phyloP scores from a whole-genome alignment of 2,888 invertebrate species.

The Nomada hirtipes region DNA sequence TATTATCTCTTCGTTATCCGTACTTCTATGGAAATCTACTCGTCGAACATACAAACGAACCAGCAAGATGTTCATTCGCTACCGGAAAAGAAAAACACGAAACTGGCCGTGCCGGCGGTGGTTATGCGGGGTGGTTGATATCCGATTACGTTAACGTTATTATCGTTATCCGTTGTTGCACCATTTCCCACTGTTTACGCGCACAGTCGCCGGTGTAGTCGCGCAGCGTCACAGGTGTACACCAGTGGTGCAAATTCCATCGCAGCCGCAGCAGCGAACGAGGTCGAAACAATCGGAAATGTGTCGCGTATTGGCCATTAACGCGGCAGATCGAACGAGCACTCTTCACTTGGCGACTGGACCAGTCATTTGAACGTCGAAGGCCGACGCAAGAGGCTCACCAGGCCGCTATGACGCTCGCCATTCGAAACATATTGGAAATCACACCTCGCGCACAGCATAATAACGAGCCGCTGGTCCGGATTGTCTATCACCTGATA shows the following conservation, averaged over 20 bases:
- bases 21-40: background rate
- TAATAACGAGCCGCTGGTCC: conserved; percentile 74
- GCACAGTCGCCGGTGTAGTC: background rate
- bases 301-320: conserved; percentile 69
- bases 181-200: conserved; percentile 33
- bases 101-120: background rate
- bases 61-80: conserved; percentile 7
- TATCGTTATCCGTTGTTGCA: conserved; percentile 36
- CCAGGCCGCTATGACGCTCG: conserved; percentile 38
- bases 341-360: conserved; percentile 50
- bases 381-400: conserved; percentile 33
- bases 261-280: conserved; percentile 21
- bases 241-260: conserved; percentile 30
- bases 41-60: background rate
- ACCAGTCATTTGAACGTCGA: conserved; percentile 61
- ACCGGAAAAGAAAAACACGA: background rate
- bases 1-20: conserved; percentile 34
- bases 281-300: conserved; percentile 62
- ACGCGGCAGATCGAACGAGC: conserved; percentile 56
- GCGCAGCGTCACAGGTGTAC: background rate
- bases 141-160: conserved; percentile 48
- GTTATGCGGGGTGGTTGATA: conserved; percentile 43
- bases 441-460: conserved; percentile 59
- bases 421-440: conserved; percentile 57
- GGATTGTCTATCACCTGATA: conserved; percentile 75